Evolutionary conservation across 2,797 vertebrate species (phyloP), one percentile per base, ranked within the genome.

Genomic region (Poliocrania exsul): DNA sequence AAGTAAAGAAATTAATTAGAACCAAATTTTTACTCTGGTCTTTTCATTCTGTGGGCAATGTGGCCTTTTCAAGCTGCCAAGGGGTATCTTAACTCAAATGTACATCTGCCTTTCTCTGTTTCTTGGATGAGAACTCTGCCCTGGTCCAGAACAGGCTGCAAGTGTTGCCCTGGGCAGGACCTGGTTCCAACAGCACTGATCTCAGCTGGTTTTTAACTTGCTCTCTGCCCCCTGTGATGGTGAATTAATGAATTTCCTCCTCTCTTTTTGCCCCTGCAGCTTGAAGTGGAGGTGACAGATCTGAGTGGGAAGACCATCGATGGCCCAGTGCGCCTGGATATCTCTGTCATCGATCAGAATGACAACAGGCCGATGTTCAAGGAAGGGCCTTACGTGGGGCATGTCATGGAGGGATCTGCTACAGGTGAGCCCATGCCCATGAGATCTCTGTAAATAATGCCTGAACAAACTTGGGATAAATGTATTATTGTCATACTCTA

Each of bases 301-400:
- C 61, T 97, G 38, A 97, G 75, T 5, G 99, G 99, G 33, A 99
- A 98, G 83, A 95, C 98, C 16, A 90, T 99, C 0, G 99, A 99
- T 26, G 99, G 98, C 5, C 99, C 99, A 0, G 98, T 98, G 14
- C 96, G 95, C 20, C 96, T 99, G 38, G 97, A 98, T 47, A 96
- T 99, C 92, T 96, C 95, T 4, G 98, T 99, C 90, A 99, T 99
- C 11, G 99, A 99, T 96, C 99, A 99, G 93, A 99, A 99, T 33
- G 99, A 99, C 97, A 99, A 99, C 97, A 98, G 99, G 57, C 99
- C 99, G 2, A 98, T 99, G 97, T 99, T 99, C 95, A 99, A 97
- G 86, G 99, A 99, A 95, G 98, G 98, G 0, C 98, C 98, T 29
- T 99, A 99, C 20, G 9, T 99, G 0, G 99, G 99, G 24, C 99